A percentile compares a stretch with the other conserved stretches of the same genome.
Evolutionary conservation across 2,113 vertebrate genomes (phyloP).

Genomic region (Craseonycteris thonglongyai): DNA sequence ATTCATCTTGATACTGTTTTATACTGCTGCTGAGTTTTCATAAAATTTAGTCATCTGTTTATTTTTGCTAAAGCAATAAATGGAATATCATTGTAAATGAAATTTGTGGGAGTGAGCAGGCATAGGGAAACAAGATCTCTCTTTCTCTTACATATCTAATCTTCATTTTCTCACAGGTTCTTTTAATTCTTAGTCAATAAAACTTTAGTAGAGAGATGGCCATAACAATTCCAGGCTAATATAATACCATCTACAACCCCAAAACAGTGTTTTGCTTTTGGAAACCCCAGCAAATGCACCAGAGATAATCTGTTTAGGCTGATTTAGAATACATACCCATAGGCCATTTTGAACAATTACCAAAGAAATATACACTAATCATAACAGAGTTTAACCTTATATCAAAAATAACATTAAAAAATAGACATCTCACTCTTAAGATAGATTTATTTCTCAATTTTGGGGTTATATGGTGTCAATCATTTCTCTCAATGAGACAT

Average conservation of each 20-base stretch:
- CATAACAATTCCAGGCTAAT: neutral
- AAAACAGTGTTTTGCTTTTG: neutral
- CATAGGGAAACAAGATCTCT: neutral
- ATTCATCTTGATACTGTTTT: neutral
- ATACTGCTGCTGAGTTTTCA: neutral
- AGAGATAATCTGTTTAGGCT: neutral
- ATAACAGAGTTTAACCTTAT: slow-evolving; percentile 27
- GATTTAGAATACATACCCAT: neutral
- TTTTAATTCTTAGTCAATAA: neutral
- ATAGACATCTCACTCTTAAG: neutral
- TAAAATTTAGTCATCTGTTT: neutral
- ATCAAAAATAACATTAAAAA: neutral
- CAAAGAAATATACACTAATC: neutral
- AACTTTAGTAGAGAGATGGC: neutral
- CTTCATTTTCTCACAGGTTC: neutral
- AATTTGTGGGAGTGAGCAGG: neutral
- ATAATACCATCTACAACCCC: neutral
- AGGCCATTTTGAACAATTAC: slow-evolving; percentile 11
- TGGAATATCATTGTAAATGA: neutral
- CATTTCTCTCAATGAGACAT: neutral
- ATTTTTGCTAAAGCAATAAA: neutral
- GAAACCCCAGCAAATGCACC: neutral
- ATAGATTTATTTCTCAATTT: neutral
- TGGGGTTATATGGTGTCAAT: neutral
- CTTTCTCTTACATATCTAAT: neutral